phyloP scores from a whole-genome alignment of 1,140 invertebrate genomes.

The Mizuhopecten yessoensis region DNA sequence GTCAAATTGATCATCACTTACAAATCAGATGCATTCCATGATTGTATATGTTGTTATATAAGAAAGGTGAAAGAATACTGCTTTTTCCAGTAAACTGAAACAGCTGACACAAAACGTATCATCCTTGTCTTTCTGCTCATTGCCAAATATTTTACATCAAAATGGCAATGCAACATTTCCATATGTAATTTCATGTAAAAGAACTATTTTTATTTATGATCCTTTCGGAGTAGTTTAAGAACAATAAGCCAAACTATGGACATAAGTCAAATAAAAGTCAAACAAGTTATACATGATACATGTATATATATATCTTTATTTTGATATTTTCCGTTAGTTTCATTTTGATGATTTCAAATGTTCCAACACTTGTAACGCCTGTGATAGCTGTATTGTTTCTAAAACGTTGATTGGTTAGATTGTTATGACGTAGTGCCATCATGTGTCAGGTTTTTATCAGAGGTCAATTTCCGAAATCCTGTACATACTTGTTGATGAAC shows the following conservation, averaged over 20 bases:
- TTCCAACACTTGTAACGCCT: neutral
- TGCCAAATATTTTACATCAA: neutral
- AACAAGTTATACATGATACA: neutral
- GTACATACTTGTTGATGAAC: constrained; percentile 1
- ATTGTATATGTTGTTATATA: too few species aligned
- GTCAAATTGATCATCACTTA: too few species aligned
- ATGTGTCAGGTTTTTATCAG: neutral
- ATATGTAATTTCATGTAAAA: neutral
- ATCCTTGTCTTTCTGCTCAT: neutral
- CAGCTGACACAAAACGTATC: too few species aligned
- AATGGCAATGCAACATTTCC: neutral
- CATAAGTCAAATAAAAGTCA: neutral
- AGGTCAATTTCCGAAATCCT: constrained; percentile 27
- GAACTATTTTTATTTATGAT: neutral
- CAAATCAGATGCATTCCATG: too few species aligned
- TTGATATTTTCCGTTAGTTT: neutral
- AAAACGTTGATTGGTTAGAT: neutral
- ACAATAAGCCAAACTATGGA: neutral
- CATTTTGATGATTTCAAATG: neutral
- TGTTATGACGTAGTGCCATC: constrained; percentile 32
- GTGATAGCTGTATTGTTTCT: neutral
- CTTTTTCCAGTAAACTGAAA: too few species aligned
- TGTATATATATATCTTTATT: neutral
- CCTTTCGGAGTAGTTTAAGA: neutral
- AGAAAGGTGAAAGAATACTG: too few species aligned